A percentile compares a stretch with the other conserved stretches of the same genome.
Evolutionary conservation across 2,888 invertebrate genomes (phyloP).

Genomic region (Crepidodera aurea): DNA sequence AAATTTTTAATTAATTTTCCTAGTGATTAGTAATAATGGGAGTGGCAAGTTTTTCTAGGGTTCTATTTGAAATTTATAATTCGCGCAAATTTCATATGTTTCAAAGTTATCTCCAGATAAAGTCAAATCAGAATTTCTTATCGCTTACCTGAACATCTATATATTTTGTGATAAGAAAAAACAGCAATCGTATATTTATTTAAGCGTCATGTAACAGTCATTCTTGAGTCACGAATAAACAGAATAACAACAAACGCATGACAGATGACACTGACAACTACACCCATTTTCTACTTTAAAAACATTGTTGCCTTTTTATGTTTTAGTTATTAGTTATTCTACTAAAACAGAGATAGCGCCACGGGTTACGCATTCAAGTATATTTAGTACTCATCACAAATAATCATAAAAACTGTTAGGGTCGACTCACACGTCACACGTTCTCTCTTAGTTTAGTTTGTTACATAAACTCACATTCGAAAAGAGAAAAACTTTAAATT

Average conservation of each 20-base stretch:
- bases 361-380: too few species aligned
- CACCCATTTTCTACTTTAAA: too few species aligned
- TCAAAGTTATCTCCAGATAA: neutral
- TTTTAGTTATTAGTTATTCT: neutral
- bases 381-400: too few species aligned
- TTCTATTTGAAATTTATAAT: neutral
- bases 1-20: constrained; percentile 7
- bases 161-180: constrained; percentile 7
- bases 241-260: constrained; percentile 10
- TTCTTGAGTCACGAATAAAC: neutral
- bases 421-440: too few species aligned
- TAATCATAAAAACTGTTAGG: too few species aligned
- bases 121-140: neutral
- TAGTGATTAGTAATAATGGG: constrained; percentile 30
- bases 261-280: neutral
- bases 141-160: constrained; percentile 32
- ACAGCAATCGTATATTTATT: constrained; percentile 15
- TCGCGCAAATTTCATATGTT: constrained; percentile 11
- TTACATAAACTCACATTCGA: too few species aligned
- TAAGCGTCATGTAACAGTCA: constrained; percentile 27
- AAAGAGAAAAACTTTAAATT: too few species aligned
- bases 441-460: too few species aligned
- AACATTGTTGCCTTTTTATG: neutral
- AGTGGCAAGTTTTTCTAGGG: constrained; percentile 31
- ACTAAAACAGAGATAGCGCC: neutral